Conservation (phyloP, 2,888 invertebrate species). For the Trichopria drosophilae region DNA sequence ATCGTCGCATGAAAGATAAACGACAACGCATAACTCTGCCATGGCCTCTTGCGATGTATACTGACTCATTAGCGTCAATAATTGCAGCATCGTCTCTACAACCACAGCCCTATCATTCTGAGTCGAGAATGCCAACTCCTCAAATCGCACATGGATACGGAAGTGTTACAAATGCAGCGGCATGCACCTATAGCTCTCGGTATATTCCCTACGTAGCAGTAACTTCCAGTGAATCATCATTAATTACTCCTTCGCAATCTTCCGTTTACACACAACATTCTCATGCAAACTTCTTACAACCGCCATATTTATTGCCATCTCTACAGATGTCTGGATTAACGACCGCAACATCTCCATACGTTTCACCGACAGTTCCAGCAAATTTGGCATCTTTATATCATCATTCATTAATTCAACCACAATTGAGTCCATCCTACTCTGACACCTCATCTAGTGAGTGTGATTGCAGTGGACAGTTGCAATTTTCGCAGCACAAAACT, state of each 20-base stretch:
- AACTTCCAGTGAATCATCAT: slow-evolving; percentile 60
- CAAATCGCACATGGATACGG: slow-evolving; percentile 60
- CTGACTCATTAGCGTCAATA: slow-evolving; percentile 91
- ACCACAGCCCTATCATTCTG: slow-evolving; percentile 44
- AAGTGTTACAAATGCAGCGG: slow-evolving; percentile 64
- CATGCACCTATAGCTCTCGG: slow-evolving; percentile 63
- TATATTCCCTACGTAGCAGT: slow-evolving; percentile 65
- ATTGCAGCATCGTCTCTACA: slow-evolving; percentile 68
- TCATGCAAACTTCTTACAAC: no score
- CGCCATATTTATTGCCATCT: no score
- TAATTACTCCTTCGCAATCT: slow-evolving; percentile 62
- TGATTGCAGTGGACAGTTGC: slow-evolving; percentile 40
- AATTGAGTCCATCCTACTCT: slow-evolving; percentile 50
- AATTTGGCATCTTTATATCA: no score
- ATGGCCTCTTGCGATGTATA: slow-evolving; percentile 95
- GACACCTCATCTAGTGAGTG: slow-evolving; percentile 51
- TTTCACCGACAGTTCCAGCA: slow-evolving; percentile 43
- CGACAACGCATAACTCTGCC: slow-evolving; percentile 90
- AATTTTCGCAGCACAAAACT: no score
- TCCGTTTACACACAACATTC: no score
- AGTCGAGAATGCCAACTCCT: slow-evolving; percentile 59
- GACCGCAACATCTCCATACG: slow-evolving; percentile 34
- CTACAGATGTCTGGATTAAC: slow-evolving; percentile 46
- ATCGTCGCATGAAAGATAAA: slow-evolving; percentile 96
- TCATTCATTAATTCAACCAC: no score